Evolutionary conservation across 2,113 vertebrate genomes (phyloP).

Genomic region (Cinclus cinclus): DNA sequence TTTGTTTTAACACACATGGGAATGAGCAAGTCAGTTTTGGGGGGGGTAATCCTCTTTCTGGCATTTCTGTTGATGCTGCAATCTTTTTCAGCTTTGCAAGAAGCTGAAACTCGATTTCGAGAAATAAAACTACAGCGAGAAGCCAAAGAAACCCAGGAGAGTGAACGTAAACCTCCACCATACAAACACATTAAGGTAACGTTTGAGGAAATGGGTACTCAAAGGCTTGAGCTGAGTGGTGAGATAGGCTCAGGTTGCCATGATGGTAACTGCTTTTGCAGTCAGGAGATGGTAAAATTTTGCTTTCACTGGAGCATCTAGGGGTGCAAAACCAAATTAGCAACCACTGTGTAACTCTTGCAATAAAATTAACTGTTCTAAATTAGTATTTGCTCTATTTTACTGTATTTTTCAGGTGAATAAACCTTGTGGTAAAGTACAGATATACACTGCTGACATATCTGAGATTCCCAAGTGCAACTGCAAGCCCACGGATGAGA

Average conservation of each 20-base stretch:
- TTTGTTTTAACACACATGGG: neutral
- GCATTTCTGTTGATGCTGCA: neutral
- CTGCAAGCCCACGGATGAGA: slow-evolving; percentile 91
- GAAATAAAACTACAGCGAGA: slow-evolving; percentile 90
- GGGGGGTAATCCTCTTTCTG: neutral
- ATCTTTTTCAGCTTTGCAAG: slow-evolving; percentile 83
- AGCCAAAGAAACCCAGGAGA: slow-evolving; percentile 92
- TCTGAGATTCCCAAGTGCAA: slow-evolving; percentile 98
- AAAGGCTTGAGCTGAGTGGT: neutral
- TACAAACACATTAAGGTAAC: slow-evolving; percentile 97
- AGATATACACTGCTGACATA: slow-evolving; percentile 93
- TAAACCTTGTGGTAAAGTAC: slow-evolving; percentile 90
- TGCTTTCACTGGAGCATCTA: neutral
- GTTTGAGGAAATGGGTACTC: neutral
- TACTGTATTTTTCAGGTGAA: slow-evolving; percentile 80
- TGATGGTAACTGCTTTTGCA: neutral
- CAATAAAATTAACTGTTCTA: neutral
- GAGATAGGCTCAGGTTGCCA: neutral
- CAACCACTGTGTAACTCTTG: neutral
- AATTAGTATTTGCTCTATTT: neutral
- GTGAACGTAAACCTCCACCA: slow-evolving; percentile 90
- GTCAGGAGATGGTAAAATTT: neutral
- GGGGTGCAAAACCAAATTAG: neutral
- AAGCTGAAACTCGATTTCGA: slow-evolving; percentile 90
- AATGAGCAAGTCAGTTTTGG: neutral